Base-by-base conservation (phyloP, 1,140 invertebrate genomes). In the Metopolophium dirhodum region DNA sequence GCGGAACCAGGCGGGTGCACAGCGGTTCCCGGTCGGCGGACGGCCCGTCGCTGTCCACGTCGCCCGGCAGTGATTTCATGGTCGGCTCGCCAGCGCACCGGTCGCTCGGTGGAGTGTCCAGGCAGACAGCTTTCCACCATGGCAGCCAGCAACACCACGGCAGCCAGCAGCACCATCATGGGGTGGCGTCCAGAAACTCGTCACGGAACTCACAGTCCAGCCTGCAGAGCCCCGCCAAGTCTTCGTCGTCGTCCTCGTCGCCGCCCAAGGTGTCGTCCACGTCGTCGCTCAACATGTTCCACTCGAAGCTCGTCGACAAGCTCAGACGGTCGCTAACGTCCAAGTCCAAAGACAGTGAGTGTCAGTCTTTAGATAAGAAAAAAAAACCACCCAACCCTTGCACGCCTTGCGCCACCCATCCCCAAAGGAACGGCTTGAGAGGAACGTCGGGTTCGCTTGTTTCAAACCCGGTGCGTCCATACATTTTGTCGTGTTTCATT, bases 271-370 rank as follows among this genome's bases (percentile, higher is more conserved):
- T 95, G 94, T 95, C 95, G 94, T 95, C 95, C 94, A 96, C 96
- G 37, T 96, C 95, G 94, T 97, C 97, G 94, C 95, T 97, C 94
- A 98, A 97, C 94, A 98, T 98, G 95, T 98, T 98, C 95, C 97
- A 98, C 96, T 97, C 96, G 95, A 96, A 97, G 94, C 96, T 98
- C 94, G 97, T 98, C 94, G 97, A 98, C 95, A 98, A 98, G 95
- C 95, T 98, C 94, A 97, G 97, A 95, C 96, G 97, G 93, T 97
- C 97, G 92, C 96, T 98, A 95, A 96, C 96, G 94, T 97, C 95
- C 92, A 97, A 97, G 94, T 94, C 68, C 57, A 88, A 94, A 93
- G 91, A 93, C 68, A 93, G 91, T 93, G 51, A 93, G 91, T 93
- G 49, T 89, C 35, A 0, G 8, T 35, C 18, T 51, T 30, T 51